Evolutionary conservation across 2,113 vertebrate species (phyloP).

Genomic region (Taxidea taxus): DNA sequence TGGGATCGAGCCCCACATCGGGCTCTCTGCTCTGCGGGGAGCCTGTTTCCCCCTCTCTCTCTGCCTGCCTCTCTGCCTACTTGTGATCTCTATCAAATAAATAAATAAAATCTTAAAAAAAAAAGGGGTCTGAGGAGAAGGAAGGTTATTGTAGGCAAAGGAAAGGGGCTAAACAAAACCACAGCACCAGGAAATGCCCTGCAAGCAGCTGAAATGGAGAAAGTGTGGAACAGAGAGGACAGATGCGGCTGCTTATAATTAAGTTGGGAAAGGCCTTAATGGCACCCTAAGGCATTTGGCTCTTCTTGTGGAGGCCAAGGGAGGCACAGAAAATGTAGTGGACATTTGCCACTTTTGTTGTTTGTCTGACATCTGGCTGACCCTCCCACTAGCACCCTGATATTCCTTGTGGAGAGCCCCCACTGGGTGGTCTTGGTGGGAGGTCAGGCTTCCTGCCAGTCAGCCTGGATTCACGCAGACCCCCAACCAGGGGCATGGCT

Average conservation of each 20-base stretch:
- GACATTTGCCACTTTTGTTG: neutral
- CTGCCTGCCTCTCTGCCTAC: no score
- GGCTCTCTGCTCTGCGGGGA: no score
- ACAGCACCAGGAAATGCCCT: neutral
- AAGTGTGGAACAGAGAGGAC: accelerated
- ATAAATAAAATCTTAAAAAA: no score
- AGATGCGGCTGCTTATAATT: neutral
- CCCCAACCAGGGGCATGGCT: neutral
- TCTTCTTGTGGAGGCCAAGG: neutral
- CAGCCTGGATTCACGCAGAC: neutral
- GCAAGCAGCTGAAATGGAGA: neutral
- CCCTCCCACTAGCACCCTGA: neutral
- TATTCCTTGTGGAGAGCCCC: neutral
- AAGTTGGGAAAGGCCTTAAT: neutral
- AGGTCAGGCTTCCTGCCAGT: neutral
- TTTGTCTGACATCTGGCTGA: neutral
- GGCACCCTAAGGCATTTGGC: neutral
- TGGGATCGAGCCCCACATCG: no score
- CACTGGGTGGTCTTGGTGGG: neutral
- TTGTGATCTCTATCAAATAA: no score
- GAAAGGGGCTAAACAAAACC: neutral
- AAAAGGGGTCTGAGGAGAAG: no score
- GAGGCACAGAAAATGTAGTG: neutral
- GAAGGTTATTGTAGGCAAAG: neutral
- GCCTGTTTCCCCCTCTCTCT: no score